These are phyloP conservation scores for Mya arenaria DNA, from an alignment of 1,140 invertebrate species.

Conservation along the genomic window DNA sequence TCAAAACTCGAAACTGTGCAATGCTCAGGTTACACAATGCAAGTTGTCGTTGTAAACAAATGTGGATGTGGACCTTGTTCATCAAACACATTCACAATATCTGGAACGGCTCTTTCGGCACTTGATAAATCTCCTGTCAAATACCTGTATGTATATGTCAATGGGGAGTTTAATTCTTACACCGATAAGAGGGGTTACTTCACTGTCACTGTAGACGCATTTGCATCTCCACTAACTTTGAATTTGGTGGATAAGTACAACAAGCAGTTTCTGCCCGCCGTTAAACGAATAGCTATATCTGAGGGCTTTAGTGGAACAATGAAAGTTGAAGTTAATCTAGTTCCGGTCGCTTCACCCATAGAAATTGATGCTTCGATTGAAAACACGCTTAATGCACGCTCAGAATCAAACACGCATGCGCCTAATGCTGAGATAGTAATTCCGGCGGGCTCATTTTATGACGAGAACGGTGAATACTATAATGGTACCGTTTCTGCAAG, in stretches of 20 bases:
- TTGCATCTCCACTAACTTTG: background rate
- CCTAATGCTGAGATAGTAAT: background rate
- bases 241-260: background rate
- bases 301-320: background rate
- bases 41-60: background rate
- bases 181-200: background rate
- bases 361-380: background rate
- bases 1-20: background rate
- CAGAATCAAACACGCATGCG: background rate
- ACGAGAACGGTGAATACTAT: background rate
- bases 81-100: background rate
- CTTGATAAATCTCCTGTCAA: background rate
- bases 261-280: background rate
- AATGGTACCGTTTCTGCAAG: background rate
- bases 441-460: slow-evolving; percentile 1
- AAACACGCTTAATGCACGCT: background rate
- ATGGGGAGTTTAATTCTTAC: background rate
- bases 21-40: background rate
- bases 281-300: background rate
- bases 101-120: background rate
- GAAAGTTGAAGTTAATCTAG: background rate
- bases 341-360: background rate
- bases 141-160: background rate
- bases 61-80: background rate
- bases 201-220: background rate